Conservation (phyloP, 2,888 invertebrate genomes). For the Podotricha telesiphe region DNA sequence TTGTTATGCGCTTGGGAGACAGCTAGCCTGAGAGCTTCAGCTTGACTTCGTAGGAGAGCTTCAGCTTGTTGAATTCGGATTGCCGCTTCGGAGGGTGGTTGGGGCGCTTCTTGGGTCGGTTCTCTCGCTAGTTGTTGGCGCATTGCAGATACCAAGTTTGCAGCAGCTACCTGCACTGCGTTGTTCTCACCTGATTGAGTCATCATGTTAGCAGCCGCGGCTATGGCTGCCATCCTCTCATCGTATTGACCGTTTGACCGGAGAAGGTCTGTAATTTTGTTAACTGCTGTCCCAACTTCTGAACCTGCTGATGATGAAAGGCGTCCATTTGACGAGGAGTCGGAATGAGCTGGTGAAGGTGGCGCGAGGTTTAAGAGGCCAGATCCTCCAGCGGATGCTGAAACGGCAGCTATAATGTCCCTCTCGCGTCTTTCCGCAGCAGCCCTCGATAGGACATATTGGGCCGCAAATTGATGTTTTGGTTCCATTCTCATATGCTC, state of each 20-base stretch:
- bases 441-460: constrained; percentile 94
- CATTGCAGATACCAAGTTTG: constrained; percentile 91
- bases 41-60: constrained; percentile 91
- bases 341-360: constrained; percentile 93
- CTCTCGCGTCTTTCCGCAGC: constrained; percentile 95
- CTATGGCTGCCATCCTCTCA: constrained; percentile 88
- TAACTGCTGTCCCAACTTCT: constrained; percentile 86
- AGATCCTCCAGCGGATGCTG: constrained; percentile 86
- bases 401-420: constrained; percentile 88
- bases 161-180: constrained; percentile 89
- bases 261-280: constrained; percentile 84
- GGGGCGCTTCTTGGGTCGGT: constrained; percentile 78
- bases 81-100: constrained; percentile 89
- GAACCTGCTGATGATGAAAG: constrained; percentile 92
- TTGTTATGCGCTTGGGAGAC: constrained; percentile 87
- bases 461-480: constrained; percentile 97
- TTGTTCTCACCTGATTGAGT: constrained; percentile 85
- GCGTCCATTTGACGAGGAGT: constrained; percentile 92
- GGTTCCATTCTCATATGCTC: constrained; percentile 98
- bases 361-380: constrained; percentile 88
- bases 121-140: constrained; percentile 83
- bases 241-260: constrained; percentile 87
- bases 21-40: constrained; percentile 92
- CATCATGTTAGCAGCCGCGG: constrained; percentile 86
- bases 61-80: constrained; percentile 91